Conservation (phyloP, 2,888 invertebrate species). For the Drosophila mayaguana region DNA sequence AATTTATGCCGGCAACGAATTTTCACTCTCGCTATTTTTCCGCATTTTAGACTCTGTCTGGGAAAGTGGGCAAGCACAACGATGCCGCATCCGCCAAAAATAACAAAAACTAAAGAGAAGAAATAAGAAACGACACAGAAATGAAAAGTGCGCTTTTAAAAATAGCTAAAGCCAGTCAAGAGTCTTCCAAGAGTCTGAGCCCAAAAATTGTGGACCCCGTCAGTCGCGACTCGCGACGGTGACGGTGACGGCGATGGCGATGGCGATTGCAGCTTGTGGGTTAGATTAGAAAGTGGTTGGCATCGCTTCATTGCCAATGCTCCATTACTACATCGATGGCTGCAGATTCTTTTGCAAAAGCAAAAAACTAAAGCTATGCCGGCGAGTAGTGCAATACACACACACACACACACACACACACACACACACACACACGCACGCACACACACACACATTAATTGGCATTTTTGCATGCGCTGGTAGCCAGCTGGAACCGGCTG, state of each 20-base stretch:
- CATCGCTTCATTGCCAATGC: conserved; percentile 23
- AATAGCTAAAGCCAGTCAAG: conserved; percentile 58
- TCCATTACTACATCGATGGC: conserved; percentile 29
- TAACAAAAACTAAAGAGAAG: conserved; percentile 5
- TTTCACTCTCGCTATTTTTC: conserved; percentile 73
- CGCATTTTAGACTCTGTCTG: conserved; percentile 64
- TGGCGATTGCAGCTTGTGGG: conserved; percentile 60
- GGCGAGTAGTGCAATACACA: conserved; percentile 26
- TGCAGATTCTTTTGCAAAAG: conserved; percentile 60
- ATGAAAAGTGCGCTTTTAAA: conserved; percentile 63
- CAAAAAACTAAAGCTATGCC: conserved; percentile 45
- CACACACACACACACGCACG: conserved; percentile 18
- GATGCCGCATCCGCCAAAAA: conserved; percentile 60
- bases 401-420: conserved; percentile 10
- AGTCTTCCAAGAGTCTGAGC: conserved; percentile 45
- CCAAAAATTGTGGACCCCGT: conserved; percentile 50
- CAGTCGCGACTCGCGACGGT: conserved; percentile 35
- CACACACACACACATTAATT: conserved; percentile 42
- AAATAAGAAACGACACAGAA: conserved; percentile 49
- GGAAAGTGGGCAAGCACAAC: conserved; percentile 60
- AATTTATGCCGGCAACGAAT: conserved; percentile 70
- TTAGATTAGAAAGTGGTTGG: conserved; percentile 67
- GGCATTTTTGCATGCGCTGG: conserved; percentile 66
- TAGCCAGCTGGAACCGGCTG: conserved; percentile 56
- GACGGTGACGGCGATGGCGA: conserved; percentile 38